Evolutionary conservation across 2,113 vertebrate genomes (phyloP).

Genomic region (Puma concolor): DNA sequence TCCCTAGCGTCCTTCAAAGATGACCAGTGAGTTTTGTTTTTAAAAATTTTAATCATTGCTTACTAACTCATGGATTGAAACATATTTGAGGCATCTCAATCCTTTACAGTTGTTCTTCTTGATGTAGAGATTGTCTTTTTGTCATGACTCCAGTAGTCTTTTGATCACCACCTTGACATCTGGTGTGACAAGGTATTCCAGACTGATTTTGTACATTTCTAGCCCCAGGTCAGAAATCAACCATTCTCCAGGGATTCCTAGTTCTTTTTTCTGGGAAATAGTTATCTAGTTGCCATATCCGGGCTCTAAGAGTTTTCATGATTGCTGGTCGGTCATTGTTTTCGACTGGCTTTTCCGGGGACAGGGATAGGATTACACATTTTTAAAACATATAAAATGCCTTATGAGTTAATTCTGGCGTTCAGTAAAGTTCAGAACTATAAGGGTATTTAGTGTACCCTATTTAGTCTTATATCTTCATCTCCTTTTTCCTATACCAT

Average conservation of each 20-base stretch:
- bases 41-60: not conserved
- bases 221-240: not conserved
- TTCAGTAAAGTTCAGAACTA: not conserved
- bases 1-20: not conserved
- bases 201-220: not conserved
- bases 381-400: not conserved
- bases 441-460: not conserved
- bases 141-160: not conserved
- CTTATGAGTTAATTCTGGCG: not conserved
- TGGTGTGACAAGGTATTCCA: not conserved
- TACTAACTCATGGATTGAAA: not conserved
- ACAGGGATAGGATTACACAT: not conserved
- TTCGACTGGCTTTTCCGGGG: not conserved
- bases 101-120: not conserved
- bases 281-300: not conserved
- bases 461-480: not conserved
- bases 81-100: not conserved
- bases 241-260: not conserved
- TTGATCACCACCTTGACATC: not conserved
- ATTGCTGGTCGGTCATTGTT: not conserved
- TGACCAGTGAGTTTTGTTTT: not conserved
- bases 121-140: not conserved
- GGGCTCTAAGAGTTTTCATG: not conserved
- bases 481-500: not conserved
- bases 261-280: not conserved